Evolutionary conservation across 2,113 vertebrate species (phyloP), one percentile per base, ranked within the genome.

Genomic region (Hippocampus mohnikei): DNA sequence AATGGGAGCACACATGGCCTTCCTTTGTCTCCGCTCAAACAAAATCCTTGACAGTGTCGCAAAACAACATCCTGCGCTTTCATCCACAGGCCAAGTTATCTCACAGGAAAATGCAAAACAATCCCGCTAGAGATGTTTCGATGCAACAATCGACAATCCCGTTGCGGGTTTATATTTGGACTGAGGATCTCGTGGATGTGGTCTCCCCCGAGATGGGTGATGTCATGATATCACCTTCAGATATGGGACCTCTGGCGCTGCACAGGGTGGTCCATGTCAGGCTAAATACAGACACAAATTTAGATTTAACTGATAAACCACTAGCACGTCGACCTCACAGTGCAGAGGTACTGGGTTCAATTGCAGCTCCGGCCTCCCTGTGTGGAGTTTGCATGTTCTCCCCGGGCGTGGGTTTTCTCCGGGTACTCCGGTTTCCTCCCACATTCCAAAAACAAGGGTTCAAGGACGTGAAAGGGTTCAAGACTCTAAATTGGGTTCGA

Each of bases 31-130:
- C 73, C 62, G 77, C 72, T 50, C 56, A 71, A 2, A 33, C 72
- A 58, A 65, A 70, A 66, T 65, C 37, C 71, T 59, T 9, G 46
- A 29, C 6, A 55, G 41, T 63, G 40, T 11, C 58, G 46, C 41
- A 68, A 64, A 66, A 73, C 61, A 66, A 75, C 83, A 82, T 87
- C 86, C 77, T 81, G 80, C 70, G 20, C 73, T 72, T 73, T 82
- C 64, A 74, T 72, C 67, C 33, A 66, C 25, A 44, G n/a, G 68
- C 62, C 71, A 33, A 50, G 69, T 27, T 75, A 71, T 76, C 76
- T 75, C 15, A 60, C 81, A 82, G 84, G 84, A 90, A 87, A 33
- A 61, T 74, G 50, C 60, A 58, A 4, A 73, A 29, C 67, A 48
- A 76, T 84, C 69, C 63, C 27, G 58, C 60, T 50, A 53, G 64